These are phyloP conservation scores for Hydrozoanthus gracilis DNA, from an alignment of 92 coral and sea anemone species.

Conservation along the genomic window DNA sequence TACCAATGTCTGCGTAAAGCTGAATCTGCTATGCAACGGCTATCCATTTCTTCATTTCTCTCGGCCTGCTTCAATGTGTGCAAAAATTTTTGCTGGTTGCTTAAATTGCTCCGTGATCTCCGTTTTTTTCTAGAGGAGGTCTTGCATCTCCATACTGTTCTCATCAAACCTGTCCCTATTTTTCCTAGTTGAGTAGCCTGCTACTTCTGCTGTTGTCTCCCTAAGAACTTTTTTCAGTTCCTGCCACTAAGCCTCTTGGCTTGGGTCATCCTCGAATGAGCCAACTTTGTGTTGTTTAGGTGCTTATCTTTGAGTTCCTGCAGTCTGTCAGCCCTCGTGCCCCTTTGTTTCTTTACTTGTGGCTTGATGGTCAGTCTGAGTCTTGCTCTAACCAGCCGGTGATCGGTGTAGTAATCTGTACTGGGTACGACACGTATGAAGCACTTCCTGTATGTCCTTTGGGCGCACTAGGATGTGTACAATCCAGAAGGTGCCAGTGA, in stretches of 20 bases:
- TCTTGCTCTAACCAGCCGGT: background rate
- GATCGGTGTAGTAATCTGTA: constrained; percentile 22
- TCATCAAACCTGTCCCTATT: constrained; percentile 48
- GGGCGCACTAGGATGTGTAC: background rate
- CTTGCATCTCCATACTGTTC: background rate
- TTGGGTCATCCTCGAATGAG: background rate
- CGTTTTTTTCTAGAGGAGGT: constrained; percentile 14
- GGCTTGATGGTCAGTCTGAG: background rate
- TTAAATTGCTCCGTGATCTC: constrained; percentile 10
- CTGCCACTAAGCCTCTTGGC: background rate
- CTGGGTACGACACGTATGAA: background rate
- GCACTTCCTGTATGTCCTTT: background rate
- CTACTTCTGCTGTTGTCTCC: constrained; percentile 28
- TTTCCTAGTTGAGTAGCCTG: constrained; percentile 26
- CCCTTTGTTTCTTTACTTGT: background rate
- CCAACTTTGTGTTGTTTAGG: background rate
- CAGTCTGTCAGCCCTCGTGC: background rate
- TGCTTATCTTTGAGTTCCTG: background rate
- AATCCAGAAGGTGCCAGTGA: constrained; percentile 16
- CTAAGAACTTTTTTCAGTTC: background rate
- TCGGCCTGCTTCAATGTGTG: background rate
- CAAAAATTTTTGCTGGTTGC: constrained; percentile 17
- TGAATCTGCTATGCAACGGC: constrained; percentile 25
- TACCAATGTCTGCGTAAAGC: constrained; percentile 38
- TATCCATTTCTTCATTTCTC: constrained; percentile 35